Base-by-base conservation (phyloP, 2,797 vertebrate genomes). In the Pseudochromis fuscus region DNA sequence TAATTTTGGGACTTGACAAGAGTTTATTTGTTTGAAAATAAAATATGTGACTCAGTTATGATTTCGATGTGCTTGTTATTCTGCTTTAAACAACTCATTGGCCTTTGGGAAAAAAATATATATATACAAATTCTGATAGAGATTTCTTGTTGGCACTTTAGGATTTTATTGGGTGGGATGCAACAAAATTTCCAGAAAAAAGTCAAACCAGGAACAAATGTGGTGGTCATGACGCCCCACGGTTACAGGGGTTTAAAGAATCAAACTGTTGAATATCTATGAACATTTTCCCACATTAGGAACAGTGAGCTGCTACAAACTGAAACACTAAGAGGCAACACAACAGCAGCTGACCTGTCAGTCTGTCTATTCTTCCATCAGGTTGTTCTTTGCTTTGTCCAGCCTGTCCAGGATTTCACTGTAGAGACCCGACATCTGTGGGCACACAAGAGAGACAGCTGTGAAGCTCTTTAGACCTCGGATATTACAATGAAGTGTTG, bases 11-110 rank as follows among this genome's bases (percentile, higher is more conserved):
- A 94, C 92, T 94, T 94, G 94, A 94, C 89, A 89, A 94, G 89
- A 94, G 91, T 94, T 94, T 94, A 94, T 94, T 95, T 95, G 93
- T 94, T 95, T 95, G 94, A 87, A 94, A 94, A 94, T 94, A 95
- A 95, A 95, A 94, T 93, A 93, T 94, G 94, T 95, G 94, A 94
- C 92, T 94, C 93, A 91, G 93, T 93, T 94, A 94, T 89, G 78
- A 92, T 92, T 89, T 92, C 71, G 82, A 92, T 83, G 91, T 91
- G 80, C 83, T 88, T 86, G 75, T 94, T 89, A 81, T 94, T 93
- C 80, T 51, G 55, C 58, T 81, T 75, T 40, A 62, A 81, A 18
- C 5, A 16, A 61, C 10, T 46, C 11, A 3, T 45, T 53, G 12
- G 72, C 35, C n/a, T 67, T 66, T 72, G 18, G 40, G 61, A 75